Evolutionary conservation across 2,888 invertebrate species (phyloP).

Genomic region (Heliconius erato): DNA sequence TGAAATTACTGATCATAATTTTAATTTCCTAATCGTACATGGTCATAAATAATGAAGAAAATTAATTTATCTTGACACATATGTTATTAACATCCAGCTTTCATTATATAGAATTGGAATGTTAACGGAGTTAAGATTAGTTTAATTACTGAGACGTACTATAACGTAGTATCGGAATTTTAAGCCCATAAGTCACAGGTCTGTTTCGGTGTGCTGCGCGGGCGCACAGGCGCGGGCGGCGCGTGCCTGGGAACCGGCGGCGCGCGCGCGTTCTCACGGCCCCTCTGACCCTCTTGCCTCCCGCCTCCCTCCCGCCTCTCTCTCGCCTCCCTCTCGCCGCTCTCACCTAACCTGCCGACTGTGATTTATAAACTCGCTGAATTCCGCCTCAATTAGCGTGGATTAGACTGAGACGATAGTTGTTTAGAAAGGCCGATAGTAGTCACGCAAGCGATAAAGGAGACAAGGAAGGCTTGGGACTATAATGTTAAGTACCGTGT

Average conservation of each 20-base stretch:
- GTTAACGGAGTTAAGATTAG: not conserved
- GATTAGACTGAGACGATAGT: constrained; percentile 47
- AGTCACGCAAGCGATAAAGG: constrained; percentile 29
- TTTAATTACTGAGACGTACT: constrained; percentile 8
- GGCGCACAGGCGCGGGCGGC: constrained; percentile 76
- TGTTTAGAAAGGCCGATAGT: constrained; percentile 40
- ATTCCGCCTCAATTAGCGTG: constrained; percentile 53
- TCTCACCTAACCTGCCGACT: constrained; percentile 55
- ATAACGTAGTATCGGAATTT: constrained; percentile 25
- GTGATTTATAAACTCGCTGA: constrained; percentile 51
- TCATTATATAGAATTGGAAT: not conserved
- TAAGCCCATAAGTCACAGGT: constrained; percentile 32
- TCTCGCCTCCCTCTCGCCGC: constrained; percentile 49
- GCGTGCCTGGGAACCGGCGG: constrained; percentile 84
- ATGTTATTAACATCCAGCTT: not conserved
- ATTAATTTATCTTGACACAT: not conserved
- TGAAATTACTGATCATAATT: not conserved
- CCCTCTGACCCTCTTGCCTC: constrained; percentile 72
- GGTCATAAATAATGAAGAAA: not conserved
- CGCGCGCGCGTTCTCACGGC: constrained; percentile 85
- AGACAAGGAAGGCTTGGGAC: constrained; percentile 22
- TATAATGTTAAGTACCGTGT: constrained; percentile 18
- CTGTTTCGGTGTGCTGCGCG: constrained; percentile 44
- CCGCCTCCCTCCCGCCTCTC: constrained; percentile 60
- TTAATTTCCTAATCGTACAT: not conserved